A percentile compares a stretch with the other conserved stretches of the same genome.
These are phyloP conservation scores for Vulpes lagopus DNA, from an alignment of 2,113 vertebrate genomes.

Conservation along the genomic window DNA sequence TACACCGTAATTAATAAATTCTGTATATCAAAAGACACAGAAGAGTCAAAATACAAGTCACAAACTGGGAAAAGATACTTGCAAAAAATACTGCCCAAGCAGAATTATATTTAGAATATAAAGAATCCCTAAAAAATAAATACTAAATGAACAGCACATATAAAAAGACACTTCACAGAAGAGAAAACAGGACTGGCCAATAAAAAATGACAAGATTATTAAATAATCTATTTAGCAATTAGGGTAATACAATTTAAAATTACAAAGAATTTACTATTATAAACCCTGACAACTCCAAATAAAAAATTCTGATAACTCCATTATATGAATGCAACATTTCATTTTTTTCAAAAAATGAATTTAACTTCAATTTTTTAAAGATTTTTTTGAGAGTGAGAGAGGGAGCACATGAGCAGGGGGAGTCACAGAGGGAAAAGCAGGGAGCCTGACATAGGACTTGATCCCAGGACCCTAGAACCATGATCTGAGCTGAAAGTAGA, in stretches of 20 bases:
- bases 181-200: conserved; percentile 34
- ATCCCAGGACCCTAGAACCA: not conserved
- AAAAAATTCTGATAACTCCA: not conserved
- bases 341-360: not conserved
- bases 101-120: conserved; percentile 20
- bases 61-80: not conserved
- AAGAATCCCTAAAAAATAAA: not conserved
- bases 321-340: not conserved
- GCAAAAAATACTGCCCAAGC: not conserved
- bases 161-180: not conserved
- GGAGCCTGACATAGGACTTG: not conserved
- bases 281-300: not conserved
- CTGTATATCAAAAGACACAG: not conserved
- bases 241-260: conserved; percentile 21
- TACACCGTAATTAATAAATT: not conserved
- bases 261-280: not conserved
- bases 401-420: not conserved
- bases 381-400: not conserved
- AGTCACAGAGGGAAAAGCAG: not conserved
- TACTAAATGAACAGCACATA: conserved; percentile 10
- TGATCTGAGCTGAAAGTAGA: not conserved
- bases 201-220: not conserved
- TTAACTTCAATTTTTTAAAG: not conserved
- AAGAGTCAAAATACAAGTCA: not conserved
- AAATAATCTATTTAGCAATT: conserved; percentile 6